Evolutionary conservation across 2,113 vertebrate species (phyloP).

Genomic region (Otocyon megalotis): DNA sequence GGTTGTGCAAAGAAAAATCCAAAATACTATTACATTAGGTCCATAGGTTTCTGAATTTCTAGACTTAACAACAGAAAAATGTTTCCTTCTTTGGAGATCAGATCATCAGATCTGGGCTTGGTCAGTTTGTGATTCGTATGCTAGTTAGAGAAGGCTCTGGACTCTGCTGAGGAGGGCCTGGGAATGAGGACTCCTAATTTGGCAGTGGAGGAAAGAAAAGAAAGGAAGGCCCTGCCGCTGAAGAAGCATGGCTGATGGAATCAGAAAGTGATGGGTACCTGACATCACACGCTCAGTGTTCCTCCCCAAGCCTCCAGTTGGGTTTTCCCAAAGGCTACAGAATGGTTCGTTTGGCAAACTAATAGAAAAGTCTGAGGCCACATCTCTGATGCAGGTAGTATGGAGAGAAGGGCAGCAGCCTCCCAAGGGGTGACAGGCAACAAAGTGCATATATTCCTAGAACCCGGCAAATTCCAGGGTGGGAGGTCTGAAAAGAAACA

Average conservation of each 20-base stretch:
- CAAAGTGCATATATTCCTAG: neutral
- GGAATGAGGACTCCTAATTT: neutral
- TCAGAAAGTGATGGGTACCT: neutral
- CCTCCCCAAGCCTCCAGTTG: neutral
- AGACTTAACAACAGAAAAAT: neutral
- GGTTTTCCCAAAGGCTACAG: neutral
- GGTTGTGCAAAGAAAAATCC: neutral
- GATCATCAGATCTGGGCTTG: neutral
- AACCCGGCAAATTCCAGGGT: neutral
- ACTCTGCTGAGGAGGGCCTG: neutral
- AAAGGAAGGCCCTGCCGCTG: neutral
- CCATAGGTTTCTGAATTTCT: constrained; percentile 9
- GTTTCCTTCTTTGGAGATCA: neutral
- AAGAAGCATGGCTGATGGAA: neutral
- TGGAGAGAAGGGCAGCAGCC: neutral
- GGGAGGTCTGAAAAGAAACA: neutral
- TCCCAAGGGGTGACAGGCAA: neutral
- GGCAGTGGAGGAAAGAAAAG: neutral
- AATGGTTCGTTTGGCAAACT: neutral
- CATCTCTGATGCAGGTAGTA: neutral
- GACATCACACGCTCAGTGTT: neutral
- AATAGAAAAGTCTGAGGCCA: neutral
- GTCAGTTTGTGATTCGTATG: neutral
- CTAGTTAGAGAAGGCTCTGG: neutral
- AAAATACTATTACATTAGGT: neutral